Evolutionary conservation across 1,140 invertebrate genomes (phyloP).

Genomic region (Rhyzopertha dominica): DNA sequence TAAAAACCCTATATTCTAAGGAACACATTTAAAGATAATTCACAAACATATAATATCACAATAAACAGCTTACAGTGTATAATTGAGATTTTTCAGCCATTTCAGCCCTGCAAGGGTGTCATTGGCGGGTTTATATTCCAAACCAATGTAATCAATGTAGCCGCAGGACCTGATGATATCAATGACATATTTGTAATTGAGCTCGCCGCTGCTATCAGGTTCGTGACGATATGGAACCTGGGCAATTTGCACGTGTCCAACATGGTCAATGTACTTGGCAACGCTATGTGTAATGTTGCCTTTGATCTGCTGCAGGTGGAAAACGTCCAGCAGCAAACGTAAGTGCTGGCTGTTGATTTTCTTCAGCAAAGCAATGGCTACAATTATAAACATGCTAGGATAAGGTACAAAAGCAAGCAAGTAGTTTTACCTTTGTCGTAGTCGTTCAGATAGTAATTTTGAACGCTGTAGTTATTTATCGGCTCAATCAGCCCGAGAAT

Average conservation of each 20-base stretch:
- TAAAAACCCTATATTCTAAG: too few species aligned
- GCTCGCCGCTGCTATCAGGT: slow-evolving; percentile 78
- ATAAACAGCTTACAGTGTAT: too few species aligned
- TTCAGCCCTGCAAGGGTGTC: slow-evolving; percentile 60
- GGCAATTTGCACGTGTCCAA: slow-evolving; percentile 78
- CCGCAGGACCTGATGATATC: slow-evolving; percentile 60
- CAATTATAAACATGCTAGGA: too few species aligned
- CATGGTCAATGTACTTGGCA: slow-evolving; percentile 61
- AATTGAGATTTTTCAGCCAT: slow-evolving; percentile 66
- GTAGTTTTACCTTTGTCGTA: slow-evolving; percentile 72
- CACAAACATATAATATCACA: too few species aligned
- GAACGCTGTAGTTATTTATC: slow-evolving; percentile 77
- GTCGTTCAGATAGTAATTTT: slow-evolving; percentile 80
- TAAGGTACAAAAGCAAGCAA: too few species aligned
- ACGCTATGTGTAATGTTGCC: slow-evolving; percentile 78
- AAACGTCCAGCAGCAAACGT: slow-evolving; percentile 78
- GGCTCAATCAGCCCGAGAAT: slow-evolving; percentile 84
- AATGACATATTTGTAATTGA: slow-evolving; percentile 80
- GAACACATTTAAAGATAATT: too few species aligned
- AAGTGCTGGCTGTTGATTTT: slow-evolving; percentile 70
- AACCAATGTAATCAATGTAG: slow-evolving; percentile 79
- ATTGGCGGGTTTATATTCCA: slow-evolving; percentile 76
- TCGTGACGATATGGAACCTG: slow-evolving; percentile 85
- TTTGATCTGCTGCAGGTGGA: slow-evolving; percentile 80
- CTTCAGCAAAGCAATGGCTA: slow-evolving; percentile 67